These are phyloP conservation scores for Prunella fulvescens DNA, from an alignment of 2,113 vertebrate genomes.

Conservation along the genomic window DNA sequence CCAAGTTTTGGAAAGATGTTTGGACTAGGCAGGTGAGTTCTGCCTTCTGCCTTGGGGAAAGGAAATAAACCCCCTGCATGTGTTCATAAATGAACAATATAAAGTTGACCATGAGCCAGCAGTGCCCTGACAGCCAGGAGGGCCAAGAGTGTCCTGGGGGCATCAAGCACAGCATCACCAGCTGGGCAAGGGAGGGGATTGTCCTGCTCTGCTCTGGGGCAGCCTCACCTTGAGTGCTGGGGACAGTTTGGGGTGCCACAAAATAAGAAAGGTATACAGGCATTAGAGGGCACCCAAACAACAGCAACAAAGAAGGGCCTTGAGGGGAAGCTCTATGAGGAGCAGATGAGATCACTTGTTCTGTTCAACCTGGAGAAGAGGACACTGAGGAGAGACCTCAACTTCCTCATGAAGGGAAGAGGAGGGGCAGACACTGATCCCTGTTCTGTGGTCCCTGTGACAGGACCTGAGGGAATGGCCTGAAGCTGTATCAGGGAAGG, in stretches of 20 bases:
- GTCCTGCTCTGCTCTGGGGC: not conserved
- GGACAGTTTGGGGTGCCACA: not conserved
- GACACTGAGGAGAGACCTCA: not conserved
- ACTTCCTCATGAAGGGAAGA: not conserved
- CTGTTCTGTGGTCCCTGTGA: not conserved
- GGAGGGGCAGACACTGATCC: not conserved
- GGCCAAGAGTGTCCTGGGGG: fast-evolving
- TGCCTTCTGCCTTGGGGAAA: not conserved
- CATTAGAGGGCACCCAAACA: not conserved
- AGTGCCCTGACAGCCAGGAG: not conserved
- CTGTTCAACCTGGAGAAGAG: not conserved
- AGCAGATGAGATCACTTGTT: not conserved
- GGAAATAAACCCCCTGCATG: not conserved
- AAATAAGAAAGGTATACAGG: not conserved
- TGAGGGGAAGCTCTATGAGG: not conserved
- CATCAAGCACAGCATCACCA: not conserved
- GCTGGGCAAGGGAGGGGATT: not conserved
- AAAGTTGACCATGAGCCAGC: not conserved
- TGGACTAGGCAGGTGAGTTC: not conserved
- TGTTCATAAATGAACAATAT: not conserved
- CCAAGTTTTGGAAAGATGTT: not conserved
- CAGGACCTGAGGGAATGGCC: fast-evolving
- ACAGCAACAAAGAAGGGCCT: not conserved
- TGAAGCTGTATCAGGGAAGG: not conserved
- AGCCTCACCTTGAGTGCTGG: fast-evolving